Percentiles rank a stretch among this genome's conserved stretches.
Evolutionary conservation across 1,140 invertebrate species (phyloP).

Genomic region (Cotesia vestalis): DNA sequence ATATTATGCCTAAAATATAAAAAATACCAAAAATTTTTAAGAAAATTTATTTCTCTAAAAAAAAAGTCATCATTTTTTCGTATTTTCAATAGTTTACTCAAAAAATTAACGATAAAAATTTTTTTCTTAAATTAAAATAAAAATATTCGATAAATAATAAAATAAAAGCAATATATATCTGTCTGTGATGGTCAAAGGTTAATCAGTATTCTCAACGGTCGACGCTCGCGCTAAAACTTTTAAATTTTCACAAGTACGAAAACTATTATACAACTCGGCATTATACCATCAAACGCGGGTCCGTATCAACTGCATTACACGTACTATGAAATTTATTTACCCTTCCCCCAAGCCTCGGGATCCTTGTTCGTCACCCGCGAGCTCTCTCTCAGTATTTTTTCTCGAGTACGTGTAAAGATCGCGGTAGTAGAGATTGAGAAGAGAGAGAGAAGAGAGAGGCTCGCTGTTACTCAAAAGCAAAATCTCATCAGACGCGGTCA

Average conservation of each 20-base stretch:
- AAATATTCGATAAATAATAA: not conserved
- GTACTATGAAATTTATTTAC: not conserved
- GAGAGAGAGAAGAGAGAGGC: too few species aligned
- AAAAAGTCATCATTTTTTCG: not conserved
- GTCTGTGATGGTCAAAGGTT: slow-evolving; percentile 43
- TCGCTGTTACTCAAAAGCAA: slow-evolving; percentile 15
- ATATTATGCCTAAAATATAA: too few species aligned
- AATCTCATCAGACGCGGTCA: slow-evolving; percentile 36
- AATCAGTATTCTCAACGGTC: slow-evolving; percentile 52
- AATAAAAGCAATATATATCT: slow-evolving; percentile 28
- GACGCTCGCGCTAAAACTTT: slow-evolving; percentile 43
- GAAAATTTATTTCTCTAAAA: too few species aligned
- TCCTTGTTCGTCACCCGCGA: not conserved
- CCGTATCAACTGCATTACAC: too few species aligned
- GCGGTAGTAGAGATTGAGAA: not conserved
- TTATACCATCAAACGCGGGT: not conserved
- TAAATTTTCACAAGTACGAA: slow-evolving; percentile 34
- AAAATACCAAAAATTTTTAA: too few species aligned
- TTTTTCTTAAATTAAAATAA: not conserved
- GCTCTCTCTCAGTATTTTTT: not conserved
- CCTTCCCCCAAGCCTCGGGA: not conserved
- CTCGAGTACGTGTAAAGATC: slow-evolving; percentile 3
- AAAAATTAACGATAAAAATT: too few species aligned
- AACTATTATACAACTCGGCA: too few species aligned
- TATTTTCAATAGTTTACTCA: not conserved